Base-by-base conservation (phyloP, 2,888 invertebrate genomes). In the Rotaria sp. region DNA sequence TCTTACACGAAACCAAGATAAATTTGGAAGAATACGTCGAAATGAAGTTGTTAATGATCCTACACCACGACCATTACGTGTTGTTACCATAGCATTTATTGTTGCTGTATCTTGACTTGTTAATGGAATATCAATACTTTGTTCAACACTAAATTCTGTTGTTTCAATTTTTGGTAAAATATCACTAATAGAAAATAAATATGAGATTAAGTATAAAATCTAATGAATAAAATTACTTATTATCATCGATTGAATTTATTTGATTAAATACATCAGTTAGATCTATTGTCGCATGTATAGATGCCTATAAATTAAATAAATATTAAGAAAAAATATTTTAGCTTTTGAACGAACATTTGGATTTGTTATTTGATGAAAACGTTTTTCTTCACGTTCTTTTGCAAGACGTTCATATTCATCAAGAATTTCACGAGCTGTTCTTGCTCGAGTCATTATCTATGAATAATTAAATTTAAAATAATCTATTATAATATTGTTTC, bases 351-450 rank as follows among this genome's bases (percentile, higher is more conserved):
- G 87, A 88, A 92, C 92, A 88, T 94, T 94, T 1, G 97, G 97
- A 92, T 97, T 97, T 1, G 97, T 96, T 88, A 95, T 93, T 90
- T 96, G 95, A 89, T 96, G 94, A 86, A 98, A 93, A 87, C 94
- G 93, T 87, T 96, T 93, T 89, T 97, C 96, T 88, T 97, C 96
- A 87, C 95, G 93, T 87, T 90, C 90, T 87, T 89, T 91, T 86
- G 92, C 92, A 85, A 93, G 89, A 88, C 96, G 94, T 92, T 98
- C 97, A 93, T 96, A 98, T 92, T 98, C 98, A 87, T 96, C 97
- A 87, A 96, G 93, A 87, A 99, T 97, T 93, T 99, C 97, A 88
- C 95, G 94, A 3, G 97, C 96, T 5, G 97, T 96, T 90, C 95
- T 95, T 2, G 95, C 95, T 59, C 96, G 93, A 89, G 96, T 94